Base-by-base conservation (phyloP, 2,797 vertebrate species). In the Bradypodion ventrale region DNA sequence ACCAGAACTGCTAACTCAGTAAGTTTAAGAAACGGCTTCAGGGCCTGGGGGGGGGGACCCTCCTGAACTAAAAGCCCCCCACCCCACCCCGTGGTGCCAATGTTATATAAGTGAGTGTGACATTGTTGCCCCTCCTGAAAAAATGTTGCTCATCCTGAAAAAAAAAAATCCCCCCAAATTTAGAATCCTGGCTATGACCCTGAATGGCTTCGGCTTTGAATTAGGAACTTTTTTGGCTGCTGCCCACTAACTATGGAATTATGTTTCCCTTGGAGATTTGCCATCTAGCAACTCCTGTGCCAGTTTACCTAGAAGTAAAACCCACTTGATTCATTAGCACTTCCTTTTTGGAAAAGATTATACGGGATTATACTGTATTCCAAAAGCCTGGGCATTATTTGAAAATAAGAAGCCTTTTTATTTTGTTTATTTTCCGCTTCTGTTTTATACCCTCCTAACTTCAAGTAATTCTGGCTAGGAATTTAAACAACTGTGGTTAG, bases 1-100 rank as follows among this genome's bases (percentile, higher is more conserved):
- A 99, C 98, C 90, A 98, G 99, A 94, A 98, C 98, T 74, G 98
- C 98, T 77, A 99, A 99, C 92, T 99, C 99, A 2, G 98, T 99
- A 95, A 97, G 97, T 97, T 89, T 88, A 76, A 68, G 27, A 66
- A 85, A 59, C 15, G 44, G n/a, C 5, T 37, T 60, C n/a, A n/a
- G n/a, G n/a, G n/a, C n/a, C n/a, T n/a, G n/a, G n/a, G n/a, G n/a
- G n/a, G n/a, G n/a, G n/a, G n/a, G n/a, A n/a, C n/a, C n/a, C n/a
- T n/a, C n/a, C n/a, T n/a, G n/a, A n/a, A n/a, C n/a, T n/a, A n/a
- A n/a, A n/a, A n/a, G n/a, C n/a, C n/a, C n/a, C n/a, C n/a, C n/a
- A n/a, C n/a, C n/a, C n/a, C n/a, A n/a, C n/a, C n/a, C n/a, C n/a
- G n/a, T n/a, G n/a, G n/a, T n/a, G n/a, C n/a, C n/a, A n/a, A n/a